Evolutionary conservation across 2,888 invertebrate species (phyloP), one percentile per base, ranked within the genome.

Genomic region (Lasioglossum oenotherae): DNA sequence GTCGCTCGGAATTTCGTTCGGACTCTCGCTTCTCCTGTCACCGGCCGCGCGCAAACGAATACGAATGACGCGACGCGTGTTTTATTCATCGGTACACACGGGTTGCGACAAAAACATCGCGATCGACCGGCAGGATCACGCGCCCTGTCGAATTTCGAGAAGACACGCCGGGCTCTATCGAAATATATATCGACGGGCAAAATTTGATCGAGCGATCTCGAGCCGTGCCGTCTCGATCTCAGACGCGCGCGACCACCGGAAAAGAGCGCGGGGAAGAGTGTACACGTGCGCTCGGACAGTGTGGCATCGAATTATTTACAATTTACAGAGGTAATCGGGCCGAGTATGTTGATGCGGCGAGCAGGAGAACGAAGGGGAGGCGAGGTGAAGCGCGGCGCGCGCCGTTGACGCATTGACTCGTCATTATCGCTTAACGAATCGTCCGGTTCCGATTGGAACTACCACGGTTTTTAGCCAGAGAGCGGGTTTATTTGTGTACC

Each of bases 351-450:
- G 74, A 57, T 77, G 60, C 72, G 74, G n/a, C 74, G 76, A 46
- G 67, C 78, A 67, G 71, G 64, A n/a, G 38, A 4, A 38, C 38
- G 41, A 12, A 12, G 71, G 8, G 12, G 77, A 60, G 85, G 67
- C 19, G 67, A 19, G 23, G 69, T 0, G 35, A 60, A 84, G 67
- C 35, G 35, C 38, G 38, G 38, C 19, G 35, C 38, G 77, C 60
- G 84, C 88, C 92, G 93, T 93, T 93, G 92, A 93, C 92, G 93
- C 92, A 92, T 93, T 91, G 92, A 92, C 91, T 92, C 92, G 92
- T 94, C 94, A 93, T 94, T 94, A 94, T 94, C 93, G 91, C 92
- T 94, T 93, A 93, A 93, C 93, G 93, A 94, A 94, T 94, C 92
- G 91, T 90, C 85, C 88, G 76, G 69, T 76, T 71, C 67, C 82